Evolutionary conservation across 1,140 invertebrate genomes (phyloP).

Genomic region (Zaprionus inermis): DNA sequence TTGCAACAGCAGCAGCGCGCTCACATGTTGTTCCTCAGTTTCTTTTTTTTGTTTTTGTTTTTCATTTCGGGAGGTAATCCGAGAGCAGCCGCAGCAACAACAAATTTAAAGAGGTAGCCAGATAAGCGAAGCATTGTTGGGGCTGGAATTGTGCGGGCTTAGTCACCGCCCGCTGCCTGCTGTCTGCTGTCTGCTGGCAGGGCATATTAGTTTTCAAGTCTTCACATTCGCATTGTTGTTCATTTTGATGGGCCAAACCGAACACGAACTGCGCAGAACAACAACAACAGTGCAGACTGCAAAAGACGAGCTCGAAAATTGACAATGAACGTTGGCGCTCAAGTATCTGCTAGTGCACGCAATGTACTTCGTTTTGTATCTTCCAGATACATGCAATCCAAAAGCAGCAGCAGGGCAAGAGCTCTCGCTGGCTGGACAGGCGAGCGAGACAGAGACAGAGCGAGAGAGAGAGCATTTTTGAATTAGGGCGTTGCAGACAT

Average conservation of each 20-base stretch:
- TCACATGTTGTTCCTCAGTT: constrained; percentile 33
- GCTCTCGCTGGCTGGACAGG: constrained; percentile 18
- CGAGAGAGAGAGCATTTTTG: constrained; percentile 33
- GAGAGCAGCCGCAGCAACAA: constrained; percentile 50
- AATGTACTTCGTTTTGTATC: constrained; percentile 48
- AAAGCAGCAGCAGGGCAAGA: constrained; percentile 9
- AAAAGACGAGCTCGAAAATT: constrained; percentile 39
- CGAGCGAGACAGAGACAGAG: not conserved
- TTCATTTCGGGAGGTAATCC: constrained; percentile 64
- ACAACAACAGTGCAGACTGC: constrained; percentile 9
- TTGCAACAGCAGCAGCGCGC: constrained; percentile 46
- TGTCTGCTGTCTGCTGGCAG: constrained; percentile 25
- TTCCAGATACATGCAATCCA: constrained; percentile 40
- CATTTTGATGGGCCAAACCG: constrained; percentile 53
- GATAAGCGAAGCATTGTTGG: constrained; percentile 29
- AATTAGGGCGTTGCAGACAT: constrained; percentile 64
- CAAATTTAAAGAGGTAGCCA: constrained; percentile 51
- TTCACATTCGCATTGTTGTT: constrained; percentile 55
- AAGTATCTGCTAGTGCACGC: constrained; percentile 58
- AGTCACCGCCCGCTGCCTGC: constrained; percentile 55
- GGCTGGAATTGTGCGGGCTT: constrained; percentile 62
- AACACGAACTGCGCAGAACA: constrained; percentile 39
- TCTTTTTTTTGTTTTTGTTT: constrained; percentile 8
- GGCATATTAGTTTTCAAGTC: constrained; percentile 75
- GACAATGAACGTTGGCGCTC: constrained; percentile 53